These are phyloP conservation scores for Phortica variegata DNA, from an alignment of 1,140 invertebrate genomes.

Conservation along the genomic window DNA sequence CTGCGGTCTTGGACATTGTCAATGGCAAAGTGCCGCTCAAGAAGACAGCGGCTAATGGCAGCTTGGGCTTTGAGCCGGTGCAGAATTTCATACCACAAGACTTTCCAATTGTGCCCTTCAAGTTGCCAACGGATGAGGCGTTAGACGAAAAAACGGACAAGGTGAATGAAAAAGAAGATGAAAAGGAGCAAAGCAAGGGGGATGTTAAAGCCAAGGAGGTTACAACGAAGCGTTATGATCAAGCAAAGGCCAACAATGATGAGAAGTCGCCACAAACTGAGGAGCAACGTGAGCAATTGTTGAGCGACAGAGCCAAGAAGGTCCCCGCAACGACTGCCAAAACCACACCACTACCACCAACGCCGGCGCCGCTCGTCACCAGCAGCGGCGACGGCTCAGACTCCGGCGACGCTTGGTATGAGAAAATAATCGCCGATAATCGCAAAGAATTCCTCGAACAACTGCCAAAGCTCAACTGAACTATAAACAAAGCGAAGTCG, in stretches of 20 bases:
- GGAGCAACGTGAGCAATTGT: too few relatives aligned
- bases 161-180: not conserved
- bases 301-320: not conserved
- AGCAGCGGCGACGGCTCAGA: conserved; percentile 1
- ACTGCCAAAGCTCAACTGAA: conserved; percentile 29
- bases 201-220: not conserved
- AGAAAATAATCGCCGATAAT: conserved; percentile 41
- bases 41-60: conserved; percentile 11
- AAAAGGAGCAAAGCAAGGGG: conserved; percentile 7
- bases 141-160: not conserved
- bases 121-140: conserved; percentile 20
- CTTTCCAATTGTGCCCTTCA: conserved; percentile 42
- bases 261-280: conserved; percentile 38
- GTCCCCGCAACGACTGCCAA: not conserved
- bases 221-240: conserved; percentile 16
- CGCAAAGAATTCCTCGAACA: conserved; percentile 44
- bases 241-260: conserved; percentile 36
- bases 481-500: conserved; percentile 1
- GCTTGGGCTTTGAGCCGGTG: conserved; percentile 26
- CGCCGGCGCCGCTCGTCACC: conserved; percentile 29
- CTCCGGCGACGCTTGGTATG: conserved; percentile 31
- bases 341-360: conserved; percentile 4
- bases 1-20: conserved; percentile 34
- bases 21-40: conserved; percentile 30
- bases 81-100: conserved; percentile 37